These are phyloP conservation scores for Lymantria dispar DNA, from an alignment of 2,888 invertebrate genomes.

Conservation along the genomic window DNA sequence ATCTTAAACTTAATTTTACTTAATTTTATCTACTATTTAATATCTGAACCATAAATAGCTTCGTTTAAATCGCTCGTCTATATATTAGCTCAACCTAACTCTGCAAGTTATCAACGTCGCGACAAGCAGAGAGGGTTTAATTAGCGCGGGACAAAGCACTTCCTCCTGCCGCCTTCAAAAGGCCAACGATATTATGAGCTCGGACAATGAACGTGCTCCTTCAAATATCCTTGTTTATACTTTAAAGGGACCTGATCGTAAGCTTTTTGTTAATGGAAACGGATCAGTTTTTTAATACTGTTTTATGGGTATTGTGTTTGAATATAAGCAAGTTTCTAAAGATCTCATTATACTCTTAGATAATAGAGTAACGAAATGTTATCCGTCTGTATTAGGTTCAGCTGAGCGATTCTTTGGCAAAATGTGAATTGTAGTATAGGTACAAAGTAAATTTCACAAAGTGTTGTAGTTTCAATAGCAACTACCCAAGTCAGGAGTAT, in stretches of 20 bases:
- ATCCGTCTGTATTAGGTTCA: too few relatives aligned
- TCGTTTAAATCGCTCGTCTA: slow-evolving; percentile 12
- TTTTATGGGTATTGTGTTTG: not conserved
- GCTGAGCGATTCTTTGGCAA: too few relatives aligned
- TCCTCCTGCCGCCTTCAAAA: slow-evolving; percentile 35
- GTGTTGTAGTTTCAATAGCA: too few relatives aligned
- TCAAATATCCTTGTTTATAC: slow-evolving; percentile 31
- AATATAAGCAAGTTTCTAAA: too few relatives aligned
- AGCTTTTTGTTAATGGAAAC: slow-evolving; percentile 24
- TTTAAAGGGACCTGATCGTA: slow-evolving; percentile 32
- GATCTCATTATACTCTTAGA: too few relatives aligned
- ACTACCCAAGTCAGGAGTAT: too few relatives aligned
- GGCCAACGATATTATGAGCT: slow-evolving; percentile 43
- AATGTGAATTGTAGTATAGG: too few relatives aligned
- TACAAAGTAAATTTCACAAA: too few relatives aligned
- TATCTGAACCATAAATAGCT: not conserved
- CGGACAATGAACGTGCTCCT: slow-evolving; percentile 41
- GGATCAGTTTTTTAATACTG: slow-evolving; percentile 5
- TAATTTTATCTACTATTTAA: too few relatives aligned
- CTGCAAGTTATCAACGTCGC: slow-evolving; percentile 30
- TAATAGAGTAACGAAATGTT: too few relatives aligned
- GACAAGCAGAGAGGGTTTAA: slow-evolving; percentile 46
- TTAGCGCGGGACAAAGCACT: slow-evolving; percentile 50
- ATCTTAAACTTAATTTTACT: too few relatives aligned
- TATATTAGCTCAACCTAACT: slow-evolving; percentile 12